A percentile compares a stretch with the other conserved stretches of the same genome.
Conservation (phyloP, 1,140 invertebrate genomes). For the Microplitis mediator region DNA sequence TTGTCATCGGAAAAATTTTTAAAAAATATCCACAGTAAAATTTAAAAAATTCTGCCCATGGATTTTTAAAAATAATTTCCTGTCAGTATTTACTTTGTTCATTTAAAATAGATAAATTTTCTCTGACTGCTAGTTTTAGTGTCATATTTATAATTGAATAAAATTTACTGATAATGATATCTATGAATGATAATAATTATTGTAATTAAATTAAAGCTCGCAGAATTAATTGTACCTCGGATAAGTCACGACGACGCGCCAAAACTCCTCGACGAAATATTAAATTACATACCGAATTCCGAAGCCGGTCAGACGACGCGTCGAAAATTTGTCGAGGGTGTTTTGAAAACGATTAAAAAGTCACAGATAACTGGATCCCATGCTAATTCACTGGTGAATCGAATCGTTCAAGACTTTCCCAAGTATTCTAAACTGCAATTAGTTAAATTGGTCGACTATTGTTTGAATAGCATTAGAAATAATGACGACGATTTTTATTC, state of each 20-base stretch:
- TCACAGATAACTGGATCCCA: slow-evolving; percentile 38
- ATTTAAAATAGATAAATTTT: too few species aligned
- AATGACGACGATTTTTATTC: slow-evolving; percentile 51
- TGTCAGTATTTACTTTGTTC: too few species aligned
- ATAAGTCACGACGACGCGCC: slow-evolving; percentile 38
- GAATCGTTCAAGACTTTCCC: slow-evolving; percentile 49
- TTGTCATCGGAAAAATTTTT: too few species aligned
- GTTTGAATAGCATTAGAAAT: slow-evolving; percentile 44
- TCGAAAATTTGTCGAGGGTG: slow-evolving; percentile 40
- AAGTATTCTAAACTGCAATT: slow-evolving; percentile 41
- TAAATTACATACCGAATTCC: slow-evolving; percentile 38
- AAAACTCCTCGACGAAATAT: slow-evolving; percentile 40
- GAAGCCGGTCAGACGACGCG: slow-evolving; percentile 42
- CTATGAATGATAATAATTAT: background rate
- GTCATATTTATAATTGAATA: too few species aligned
- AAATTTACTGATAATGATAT: too few species aligned
- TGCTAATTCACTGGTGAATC: slow-evolving; percentile 41
- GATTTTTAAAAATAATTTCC: too few species aligned
- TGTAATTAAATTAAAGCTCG: slow-evolving; percentile 40
- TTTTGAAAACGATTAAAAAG: slow-evolving; percentile 37
- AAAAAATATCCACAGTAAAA: too few species aligned
- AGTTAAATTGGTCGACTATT: slow-evolving; percentile 51
- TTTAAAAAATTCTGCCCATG: too few species aligned
- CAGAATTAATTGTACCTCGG: slow-evolving; percentile 33
- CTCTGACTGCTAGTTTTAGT: too few species aligned